phyloP scores from a whole-genome alignment of 2,888 invertebrate genomes.

The Byasa hedistus region DNA sequence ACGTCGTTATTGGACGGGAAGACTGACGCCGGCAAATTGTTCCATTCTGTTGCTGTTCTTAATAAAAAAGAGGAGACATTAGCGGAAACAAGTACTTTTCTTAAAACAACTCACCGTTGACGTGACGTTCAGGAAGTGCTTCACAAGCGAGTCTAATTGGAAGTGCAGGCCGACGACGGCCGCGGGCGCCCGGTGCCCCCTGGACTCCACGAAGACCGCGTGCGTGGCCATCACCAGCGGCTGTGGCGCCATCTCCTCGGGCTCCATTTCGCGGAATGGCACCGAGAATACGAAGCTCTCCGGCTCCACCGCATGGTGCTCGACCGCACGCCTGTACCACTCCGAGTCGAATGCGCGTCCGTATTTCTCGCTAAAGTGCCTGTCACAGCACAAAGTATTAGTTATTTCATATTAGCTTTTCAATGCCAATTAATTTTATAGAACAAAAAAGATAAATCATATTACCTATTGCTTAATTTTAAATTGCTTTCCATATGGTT shows the following conservation, averaged over 20 bases:
- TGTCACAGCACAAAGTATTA: constrained; percentile 52
- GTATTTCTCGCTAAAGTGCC: constrained; percentile 90
- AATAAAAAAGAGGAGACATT: no score
- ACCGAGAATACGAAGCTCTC: constrained; percentile 95
- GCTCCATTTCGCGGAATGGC: constrained; percentile 84
- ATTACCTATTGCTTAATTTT: no score
- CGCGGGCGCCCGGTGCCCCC: constrained; percentile 91
- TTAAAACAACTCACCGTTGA: constrained; percentile 82
- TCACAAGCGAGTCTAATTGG: constrained; percentile 89
- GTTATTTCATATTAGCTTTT: not conserved
- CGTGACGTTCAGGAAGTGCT: constrained; percentile 93
- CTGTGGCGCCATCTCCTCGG: constrained; percentile 73
- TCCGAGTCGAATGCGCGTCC: constrained; percentile 91
- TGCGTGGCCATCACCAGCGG: constrained; percentile 93
- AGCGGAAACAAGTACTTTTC: no score
- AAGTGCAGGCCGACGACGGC: constrained; percentile 96
- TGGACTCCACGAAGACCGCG: constrained; percentile 91
- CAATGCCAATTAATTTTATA: no score
- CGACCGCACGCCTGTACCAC: constrained; percentile 95
- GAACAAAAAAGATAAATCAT: no score
- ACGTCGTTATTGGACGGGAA: no score
- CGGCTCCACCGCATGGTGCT: constrained; percentile 91
- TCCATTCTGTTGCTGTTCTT: no score
- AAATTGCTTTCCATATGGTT: no score
- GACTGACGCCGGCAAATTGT: no score